Evolutionary conservation across 2,888 invertebrate species (phyloP).

Genomic region (Cylindroiulus punctatus): DNA sequence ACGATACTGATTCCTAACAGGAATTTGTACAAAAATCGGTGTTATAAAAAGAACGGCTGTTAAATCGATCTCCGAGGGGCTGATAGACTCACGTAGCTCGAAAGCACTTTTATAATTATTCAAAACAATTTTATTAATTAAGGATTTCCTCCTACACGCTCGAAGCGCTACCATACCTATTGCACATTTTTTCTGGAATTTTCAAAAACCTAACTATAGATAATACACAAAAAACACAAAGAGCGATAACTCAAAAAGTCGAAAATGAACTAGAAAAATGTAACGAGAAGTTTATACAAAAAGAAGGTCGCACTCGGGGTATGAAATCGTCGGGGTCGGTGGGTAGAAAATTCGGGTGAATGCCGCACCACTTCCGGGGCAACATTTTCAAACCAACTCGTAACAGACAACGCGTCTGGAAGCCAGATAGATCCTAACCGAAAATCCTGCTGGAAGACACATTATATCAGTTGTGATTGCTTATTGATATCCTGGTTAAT

Average conservation of each 20-base stretch:
- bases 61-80: slow-evolving; percentile 1
- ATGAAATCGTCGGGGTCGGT: slow-evolving; percentile 17
- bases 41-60: slow-evolving; percentile 38
- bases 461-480: slow-evolving; percentile 38
- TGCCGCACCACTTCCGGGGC: not conserved
- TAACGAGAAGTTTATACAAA: slow-evolving; percentile 30
- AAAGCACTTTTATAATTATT: not conserved
- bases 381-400: not conserved
- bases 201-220: slow-evolving; percentile 25
- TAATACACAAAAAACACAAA: slow-evolving; percentile 7
- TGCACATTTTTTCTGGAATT: slow-evolving; percentile 46
- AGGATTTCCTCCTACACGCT: slow-evolving; percentile 36
- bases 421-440: slow-evolving; percentile 22
- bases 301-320: slow-evolving; percentile 24
- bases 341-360: slow-evolving; percentile 15
- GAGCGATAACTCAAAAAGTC: slow-evolving; percentile 37
- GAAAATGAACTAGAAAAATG: not conserved
- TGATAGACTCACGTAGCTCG: not conserved
- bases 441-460: slow-evolving; percentile 42
- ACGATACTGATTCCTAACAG: slow-evolving; percentile 31
- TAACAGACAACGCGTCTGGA: not conserved
- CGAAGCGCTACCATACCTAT: slow-evolving; percentile 35
- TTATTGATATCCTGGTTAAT: slow-evolving; percentile 44
- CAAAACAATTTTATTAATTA: slow-evolving; percentile 1
- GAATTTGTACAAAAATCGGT: slow-evolving; percentile 43